These are phyloP conservation scores for Nebria brevicollis DNA, from an alignment of 2,888 invertebrate genomes.

Conservation along the genomic window DNA sequence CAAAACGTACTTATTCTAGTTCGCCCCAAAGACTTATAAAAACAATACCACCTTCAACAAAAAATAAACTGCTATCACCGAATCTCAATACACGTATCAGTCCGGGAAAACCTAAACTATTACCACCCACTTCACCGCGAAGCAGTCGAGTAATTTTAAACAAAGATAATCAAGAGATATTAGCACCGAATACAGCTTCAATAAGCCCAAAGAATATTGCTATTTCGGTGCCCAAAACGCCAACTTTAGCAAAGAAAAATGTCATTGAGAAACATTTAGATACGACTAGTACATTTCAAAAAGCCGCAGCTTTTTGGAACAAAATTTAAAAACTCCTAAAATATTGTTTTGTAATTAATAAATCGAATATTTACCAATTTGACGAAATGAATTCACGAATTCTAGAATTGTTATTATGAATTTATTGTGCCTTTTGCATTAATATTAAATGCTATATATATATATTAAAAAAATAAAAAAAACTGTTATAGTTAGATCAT, in stretches of 20 bases:
- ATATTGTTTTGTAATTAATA: background rate
- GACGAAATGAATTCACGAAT: background rate
- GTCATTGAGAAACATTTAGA: constrained; percentile 45
- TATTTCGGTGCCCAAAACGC: background rate
- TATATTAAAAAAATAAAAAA: background rate
- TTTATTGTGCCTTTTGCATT: constrained; percentile 5
- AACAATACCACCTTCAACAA: constrained; percentile 10
- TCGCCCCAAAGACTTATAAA: constrained; percentile 28
- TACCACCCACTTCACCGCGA: background rate
- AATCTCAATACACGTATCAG: constrained; percentile 3
- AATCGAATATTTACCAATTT: background rate
- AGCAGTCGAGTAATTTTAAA: background rate
- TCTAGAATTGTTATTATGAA: background rate
- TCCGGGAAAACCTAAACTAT: background rate
- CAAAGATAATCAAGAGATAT: constrained; percentile 13
- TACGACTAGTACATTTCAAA: constrained; percentile 55
- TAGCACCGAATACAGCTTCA: background rate
- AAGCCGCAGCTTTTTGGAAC: constrained; percentile 62
- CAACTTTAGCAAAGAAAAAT: constrained; percentile 23
- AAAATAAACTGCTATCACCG: background rate
- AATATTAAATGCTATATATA: constrained; percentile 12
- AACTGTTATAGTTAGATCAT: constrained; percentile 4
- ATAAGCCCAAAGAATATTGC: background rate
- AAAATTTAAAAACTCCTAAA: constrained; percentile 52
- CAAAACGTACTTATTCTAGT: constrained; percentile 32